These are phyloP conservation scores for Sphenopsis melanotis DNA, from an alignment of 2,797 vertebrate species.

Conservation along the genomic window DNA sequence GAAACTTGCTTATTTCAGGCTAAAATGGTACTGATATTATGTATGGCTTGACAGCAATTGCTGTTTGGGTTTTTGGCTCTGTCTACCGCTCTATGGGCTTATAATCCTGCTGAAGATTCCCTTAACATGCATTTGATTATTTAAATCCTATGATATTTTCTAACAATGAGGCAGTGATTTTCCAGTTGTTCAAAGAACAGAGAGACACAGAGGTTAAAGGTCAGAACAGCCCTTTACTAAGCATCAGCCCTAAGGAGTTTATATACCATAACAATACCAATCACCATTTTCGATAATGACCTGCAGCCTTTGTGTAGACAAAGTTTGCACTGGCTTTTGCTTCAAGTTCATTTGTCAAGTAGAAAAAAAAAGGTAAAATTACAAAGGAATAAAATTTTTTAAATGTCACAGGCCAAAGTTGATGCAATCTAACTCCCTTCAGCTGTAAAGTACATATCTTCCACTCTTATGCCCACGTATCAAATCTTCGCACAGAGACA, in stretches of 20 bases:
- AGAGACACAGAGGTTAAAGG: not conserved
- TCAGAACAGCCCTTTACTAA: not conserved
- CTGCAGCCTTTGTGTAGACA: not conserved
- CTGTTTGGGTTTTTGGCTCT: not conserved
- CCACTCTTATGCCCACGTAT: not conserved
- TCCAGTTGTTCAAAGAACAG: not conserved
- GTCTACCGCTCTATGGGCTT: not conserved
- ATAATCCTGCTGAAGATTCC: not conserved
- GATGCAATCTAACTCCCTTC: not conserved
- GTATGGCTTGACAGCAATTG: not conserved
- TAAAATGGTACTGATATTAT: not conserved
- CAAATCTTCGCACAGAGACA: conserved; percentile 71
- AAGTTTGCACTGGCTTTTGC: not conserved
- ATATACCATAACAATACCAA: not conserved
- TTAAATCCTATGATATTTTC: not conserved
- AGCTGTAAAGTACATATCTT: not conserved
- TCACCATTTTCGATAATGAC: not conserved
- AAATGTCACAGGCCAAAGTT: not conserved
- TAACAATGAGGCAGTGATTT: not conserved
- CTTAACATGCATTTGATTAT: not conserved
- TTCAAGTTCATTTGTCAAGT: not conserved
- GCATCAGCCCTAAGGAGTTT: not conserved
- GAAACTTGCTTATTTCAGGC: not conserved
- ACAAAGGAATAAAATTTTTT: not conserved
- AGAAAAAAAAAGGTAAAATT: not conserved